Conservation (phyloP, 2,113 vertebrate species). For the Pseudopodoces humilis region DNA sequence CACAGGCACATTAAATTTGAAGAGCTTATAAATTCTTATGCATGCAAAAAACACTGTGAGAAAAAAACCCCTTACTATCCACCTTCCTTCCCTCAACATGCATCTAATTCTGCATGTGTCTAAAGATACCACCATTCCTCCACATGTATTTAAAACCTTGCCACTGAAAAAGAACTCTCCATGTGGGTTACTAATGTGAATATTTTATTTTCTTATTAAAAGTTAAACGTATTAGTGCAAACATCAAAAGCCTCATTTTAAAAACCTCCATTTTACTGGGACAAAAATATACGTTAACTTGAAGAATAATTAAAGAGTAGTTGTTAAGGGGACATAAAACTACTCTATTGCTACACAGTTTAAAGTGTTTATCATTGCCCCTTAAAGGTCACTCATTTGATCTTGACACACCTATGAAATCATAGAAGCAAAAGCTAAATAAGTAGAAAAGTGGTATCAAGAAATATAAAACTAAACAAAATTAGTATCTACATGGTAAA, state of each 20-base stretch:
- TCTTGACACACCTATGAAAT: not conserved
- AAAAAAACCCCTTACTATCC: accelerated
- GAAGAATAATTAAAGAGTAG: not conserved
- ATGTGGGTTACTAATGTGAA: not conserved
- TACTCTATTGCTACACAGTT: not conserved
- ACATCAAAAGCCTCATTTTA: not conserved
- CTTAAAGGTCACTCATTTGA: slow-evolving; percentile 41
- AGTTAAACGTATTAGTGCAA: not conserved
- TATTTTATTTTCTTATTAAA: not conserved
- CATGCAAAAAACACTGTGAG: not conserved
- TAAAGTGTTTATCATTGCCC: slow-evolving; percentile 2
- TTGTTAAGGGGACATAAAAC: not conserved
- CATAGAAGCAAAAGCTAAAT: not conserved
- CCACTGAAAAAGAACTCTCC: not conserved
- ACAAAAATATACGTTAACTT: not conserved
- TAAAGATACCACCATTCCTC: not conserved
- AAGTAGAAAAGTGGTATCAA: slow-evolving; percentile 14
- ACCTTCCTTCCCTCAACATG: accelerated
- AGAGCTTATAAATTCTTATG: not conserved
- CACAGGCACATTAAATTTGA: not conserved
- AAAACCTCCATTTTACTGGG: not conserved
- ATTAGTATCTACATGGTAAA: slow-evolving; percentile 69
- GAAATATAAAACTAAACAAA: slow-evolving; percentile 55
- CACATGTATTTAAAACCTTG: not conserved
- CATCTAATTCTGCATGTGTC: not conserved